A percentile compares a stretch with the other conserved stretches of the same genome.
phyloP scores from a whole-genome alignment of 2,888 invertebrate species.

The Eumacrocentrus americanus region DNA sequence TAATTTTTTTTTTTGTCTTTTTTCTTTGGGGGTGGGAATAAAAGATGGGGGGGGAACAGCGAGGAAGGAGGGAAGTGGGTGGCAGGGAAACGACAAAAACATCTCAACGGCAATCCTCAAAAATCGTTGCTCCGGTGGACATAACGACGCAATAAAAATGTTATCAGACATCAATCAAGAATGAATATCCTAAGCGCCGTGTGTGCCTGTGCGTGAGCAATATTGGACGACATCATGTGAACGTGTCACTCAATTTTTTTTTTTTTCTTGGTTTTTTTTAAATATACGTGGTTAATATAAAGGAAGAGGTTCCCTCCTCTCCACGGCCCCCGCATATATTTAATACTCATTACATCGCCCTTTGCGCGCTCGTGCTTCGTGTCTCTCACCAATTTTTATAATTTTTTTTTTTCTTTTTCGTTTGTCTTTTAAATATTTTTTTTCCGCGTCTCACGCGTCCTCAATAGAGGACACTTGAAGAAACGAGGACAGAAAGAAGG shows the following conservation, averaged over 20 bases:
- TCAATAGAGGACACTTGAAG: conserved; percentile 7
- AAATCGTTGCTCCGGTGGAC: conserved; percentile 6
- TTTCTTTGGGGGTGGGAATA: conserved; percentile 7
- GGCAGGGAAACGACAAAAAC: conserved; percentile 9
- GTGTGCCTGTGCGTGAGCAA: conserved; percentile 12
- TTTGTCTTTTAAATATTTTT: conserved; percentile 18
- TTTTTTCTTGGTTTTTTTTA: conserved; percentile 8
- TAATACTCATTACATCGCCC: conserved; percentile 54
- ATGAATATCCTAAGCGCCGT: neutral
- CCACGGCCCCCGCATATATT: conserved; percentile 61
- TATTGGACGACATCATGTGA: conserved; percentile 20
- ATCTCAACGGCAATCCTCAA: conserved; percentile 1
- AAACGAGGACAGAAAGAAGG: conserved; percentile 1
- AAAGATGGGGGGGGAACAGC: conserved; percentile 6
- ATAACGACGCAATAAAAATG: conserved; percentile 17
- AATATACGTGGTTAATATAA: conserved; percentile 16
- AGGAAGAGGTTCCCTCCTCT: conserved; percentile 55
- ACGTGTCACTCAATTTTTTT: conserved; percentile 15
- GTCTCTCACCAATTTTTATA: conserved; percentile 25
- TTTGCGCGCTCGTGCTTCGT: conserved; percentile 31
- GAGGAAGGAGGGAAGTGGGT: conserved; percentile 13
- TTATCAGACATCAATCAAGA: neutral
- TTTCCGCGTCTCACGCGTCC: conserved; percentile 7
- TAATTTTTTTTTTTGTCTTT: conserved; percentile 7
- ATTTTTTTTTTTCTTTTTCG: conserved; percentile 27